Conservation (phyloP, 1,140 invertebrate genomes). For the Hydropsyche tenuis region DNA sequence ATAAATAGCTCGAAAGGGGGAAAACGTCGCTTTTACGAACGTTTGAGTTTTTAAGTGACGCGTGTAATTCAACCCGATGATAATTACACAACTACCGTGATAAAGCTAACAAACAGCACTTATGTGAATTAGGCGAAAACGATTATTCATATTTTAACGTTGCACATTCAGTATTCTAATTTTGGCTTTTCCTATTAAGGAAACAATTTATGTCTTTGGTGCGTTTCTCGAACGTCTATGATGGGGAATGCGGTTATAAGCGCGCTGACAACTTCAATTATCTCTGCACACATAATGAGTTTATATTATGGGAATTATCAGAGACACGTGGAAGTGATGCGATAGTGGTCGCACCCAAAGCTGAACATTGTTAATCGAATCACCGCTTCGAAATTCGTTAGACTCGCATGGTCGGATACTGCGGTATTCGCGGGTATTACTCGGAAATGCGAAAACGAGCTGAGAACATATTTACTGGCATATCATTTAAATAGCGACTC, state of each 20-base stretch:
- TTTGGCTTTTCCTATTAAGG: too few species aligned
- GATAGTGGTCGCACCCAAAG: background rate
- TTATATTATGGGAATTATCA: background rate
- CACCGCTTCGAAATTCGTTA: background rate
- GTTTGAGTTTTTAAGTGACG: slow-evolving; percentile 11
- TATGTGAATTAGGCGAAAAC: too few species aligned
- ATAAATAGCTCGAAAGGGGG: slow-evolving; percentile 19
- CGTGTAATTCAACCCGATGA: slow-evolving; percentile 21
- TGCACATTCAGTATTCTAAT: too few species aligned
- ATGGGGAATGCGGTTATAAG: too few species aligned
- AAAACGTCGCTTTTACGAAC: slow-evolving; percentile 15
- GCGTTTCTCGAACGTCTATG: too few species aligned
- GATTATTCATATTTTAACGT: too few species aligned
- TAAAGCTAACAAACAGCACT: slow-evolving; percentile 22
- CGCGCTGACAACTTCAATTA: too few species aligned
- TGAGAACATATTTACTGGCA: too few species aligned
- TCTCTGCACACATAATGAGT: too few species aligned
- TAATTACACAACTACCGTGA: slow-evolving; percentile 11
- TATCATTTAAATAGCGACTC: too few species aligned
- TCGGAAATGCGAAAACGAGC: background rate
- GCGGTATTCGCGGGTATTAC: background rate
- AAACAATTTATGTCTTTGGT: too few species aligned
- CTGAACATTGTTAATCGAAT: slow-evolving; percentile 18
- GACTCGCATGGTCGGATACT: background rate
- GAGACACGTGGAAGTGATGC: background rate